These are phyloP conservation scores for Vesta saturnalis DNA, from an alignment of 2,888 invertebrate species.

Conservation along the genomic window DNA sequence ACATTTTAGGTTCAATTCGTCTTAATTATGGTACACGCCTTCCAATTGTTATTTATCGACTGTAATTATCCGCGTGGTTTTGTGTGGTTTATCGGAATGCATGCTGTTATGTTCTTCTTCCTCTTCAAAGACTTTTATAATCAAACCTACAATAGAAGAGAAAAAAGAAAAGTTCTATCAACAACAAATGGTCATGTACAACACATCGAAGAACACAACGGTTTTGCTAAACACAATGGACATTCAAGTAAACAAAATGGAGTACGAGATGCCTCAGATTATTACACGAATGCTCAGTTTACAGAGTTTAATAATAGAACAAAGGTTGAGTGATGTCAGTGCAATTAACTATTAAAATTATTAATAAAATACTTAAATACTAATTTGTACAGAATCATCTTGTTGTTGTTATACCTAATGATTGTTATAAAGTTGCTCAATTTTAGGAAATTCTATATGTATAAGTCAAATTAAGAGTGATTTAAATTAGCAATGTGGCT, in stretches of 20 bases:
- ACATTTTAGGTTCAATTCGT: conserved; percentile 82
- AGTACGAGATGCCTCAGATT: conserved; percentile 60
- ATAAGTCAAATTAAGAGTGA: conserved; percentile 32
- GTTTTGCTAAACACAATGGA: conserved; percentile 50
- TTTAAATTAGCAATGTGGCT: conserved; percentile 36
- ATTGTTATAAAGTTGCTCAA: conserved; percentile 38
- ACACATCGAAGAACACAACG: conserved; percentile 45
- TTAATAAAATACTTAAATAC: conserved; percentile 27
- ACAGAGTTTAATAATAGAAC: conserved; percentile 55
- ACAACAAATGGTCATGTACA: conserved; percentile 49
- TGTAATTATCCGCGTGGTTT: conserved; percentile 95
- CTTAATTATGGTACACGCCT: conserved; percentile 90
- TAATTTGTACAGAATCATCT: conserved; percentile 29
- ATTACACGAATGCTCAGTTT: conserved; percentile 64
- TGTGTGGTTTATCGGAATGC: conserved; percentile 96
- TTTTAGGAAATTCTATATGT: conserved; percentile 32
- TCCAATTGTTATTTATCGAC: conserved; percentile 89
- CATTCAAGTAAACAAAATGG: conserved; percentile 46
- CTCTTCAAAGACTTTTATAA: conserved; percentile 95
- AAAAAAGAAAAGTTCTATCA: conserved; percentile 30
- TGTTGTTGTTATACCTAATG: conserved; percentile 33
- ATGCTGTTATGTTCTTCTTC: conserved; percentile 96
- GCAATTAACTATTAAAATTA: conserved; percentile 16
- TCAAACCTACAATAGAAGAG: conserved; percentile 71
- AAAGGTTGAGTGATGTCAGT: conserved; percentile 52